Evolutionary conservation across 2,113 vertebrate genomes (phyloP).

Genomic region (Mormyrus lacerda): DNA sequence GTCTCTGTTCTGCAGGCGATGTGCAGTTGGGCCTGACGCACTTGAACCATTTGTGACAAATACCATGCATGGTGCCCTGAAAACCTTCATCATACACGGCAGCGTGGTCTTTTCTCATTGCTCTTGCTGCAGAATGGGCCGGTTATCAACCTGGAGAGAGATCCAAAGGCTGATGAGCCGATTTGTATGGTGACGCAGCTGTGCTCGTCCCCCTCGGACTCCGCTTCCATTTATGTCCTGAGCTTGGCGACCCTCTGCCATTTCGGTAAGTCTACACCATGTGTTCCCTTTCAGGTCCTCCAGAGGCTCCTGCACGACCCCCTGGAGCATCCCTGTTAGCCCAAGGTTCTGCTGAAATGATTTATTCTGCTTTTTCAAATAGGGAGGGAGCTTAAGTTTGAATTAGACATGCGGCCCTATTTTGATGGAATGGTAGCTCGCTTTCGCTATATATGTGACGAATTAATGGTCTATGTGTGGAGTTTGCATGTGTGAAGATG

Average conservation of each 20-base stretch:
- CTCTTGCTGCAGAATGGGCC: slow-evolving; percentile 51
- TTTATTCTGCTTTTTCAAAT: neutral
- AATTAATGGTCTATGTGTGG: neutral
- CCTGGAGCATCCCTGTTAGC: neutral
- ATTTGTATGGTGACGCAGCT: slow-evolving; percentile 35
- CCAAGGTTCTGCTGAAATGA: neutral
- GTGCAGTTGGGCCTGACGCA: slow-evolving; percentile 13
- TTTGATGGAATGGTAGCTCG: neutral
- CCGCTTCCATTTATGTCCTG: slow-evolving; percentile 54
- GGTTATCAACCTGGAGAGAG: slow-evolving; percentile 55
- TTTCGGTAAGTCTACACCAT: slow-evolving; percentile 47
- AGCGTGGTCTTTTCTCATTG: neutral
- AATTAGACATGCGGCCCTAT: neutral
- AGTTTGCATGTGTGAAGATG: neutral
- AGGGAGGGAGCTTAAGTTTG: neutral
- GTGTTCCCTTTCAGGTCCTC: neutral
- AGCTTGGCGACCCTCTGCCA: slow-evolving; percentile 36
- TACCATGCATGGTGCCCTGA: slow-evolving; percentile 19
- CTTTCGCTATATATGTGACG: neutral
- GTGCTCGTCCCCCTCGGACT: slow-evolving; percentile 25
- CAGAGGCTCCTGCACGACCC: neutral
- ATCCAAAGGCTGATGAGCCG: slow-evolving; percentile 58
- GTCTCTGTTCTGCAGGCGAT: slow-evolving; percentile 16
- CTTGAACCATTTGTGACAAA: slow-evolving; percentile 13
- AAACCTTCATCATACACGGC: neutral